phyloP scores from a whole-genome alignment of 2,113 vertebrate species.

The Alectura lathami region DNA sequence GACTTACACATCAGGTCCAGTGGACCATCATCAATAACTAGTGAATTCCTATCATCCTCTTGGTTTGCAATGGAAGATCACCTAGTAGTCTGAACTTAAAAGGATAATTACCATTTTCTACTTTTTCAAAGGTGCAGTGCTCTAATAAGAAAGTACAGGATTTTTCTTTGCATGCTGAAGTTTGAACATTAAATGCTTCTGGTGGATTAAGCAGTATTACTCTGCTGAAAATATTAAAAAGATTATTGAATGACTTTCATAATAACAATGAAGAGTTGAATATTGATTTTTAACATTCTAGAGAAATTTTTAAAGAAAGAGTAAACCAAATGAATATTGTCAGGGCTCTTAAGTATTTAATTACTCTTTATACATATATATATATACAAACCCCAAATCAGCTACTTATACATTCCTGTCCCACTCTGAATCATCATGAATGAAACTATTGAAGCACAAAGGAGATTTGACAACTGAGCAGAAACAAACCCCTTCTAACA shows the following conservation, averaged over 20 bases:
- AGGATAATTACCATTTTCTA: neutral
- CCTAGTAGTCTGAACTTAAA: neutral
- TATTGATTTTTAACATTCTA: neutral
- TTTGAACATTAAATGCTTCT: rapidly evolving
- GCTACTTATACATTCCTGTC: neutral
- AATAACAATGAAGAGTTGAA: neutral
- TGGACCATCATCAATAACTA: neutral
- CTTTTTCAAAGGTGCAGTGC: neutral
- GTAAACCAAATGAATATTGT: neutral
- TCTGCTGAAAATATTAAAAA: neutral
- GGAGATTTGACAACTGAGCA: neutral
- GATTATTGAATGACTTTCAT: neutral
- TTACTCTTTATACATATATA: neutral
- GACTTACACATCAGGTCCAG: neutral
- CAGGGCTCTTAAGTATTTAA: neutral
- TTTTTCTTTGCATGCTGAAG: neutral
- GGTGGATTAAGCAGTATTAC: neutral
- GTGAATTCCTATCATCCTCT: neutral
- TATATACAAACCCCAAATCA: neutral
- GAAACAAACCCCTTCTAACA: neutral
- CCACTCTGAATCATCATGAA: neutral
- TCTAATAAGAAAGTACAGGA: neutral
- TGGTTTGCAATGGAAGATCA: neutral
- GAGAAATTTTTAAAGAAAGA: neutral
- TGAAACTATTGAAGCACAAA: neutral